Evolutionary conservation across 2,797 vertebrate species (phyloP).

Genomic region (Neoniphon sammara): DNA sequence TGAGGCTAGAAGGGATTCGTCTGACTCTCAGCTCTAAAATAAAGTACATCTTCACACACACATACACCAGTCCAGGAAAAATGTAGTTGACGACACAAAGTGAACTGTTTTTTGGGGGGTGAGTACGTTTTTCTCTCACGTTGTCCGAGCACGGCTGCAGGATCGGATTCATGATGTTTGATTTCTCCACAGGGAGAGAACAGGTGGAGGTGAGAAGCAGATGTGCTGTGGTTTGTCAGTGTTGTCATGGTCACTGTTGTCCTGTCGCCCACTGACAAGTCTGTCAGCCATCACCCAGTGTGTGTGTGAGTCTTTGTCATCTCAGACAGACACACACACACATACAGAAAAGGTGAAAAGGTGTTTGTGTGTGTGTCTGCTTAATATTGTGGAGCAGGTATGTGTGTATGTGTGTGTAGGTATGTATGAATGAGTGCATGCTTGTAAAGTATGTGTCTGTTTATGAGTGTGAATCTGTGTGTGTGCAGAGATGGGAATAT

Average conservation of each 20-base stretch:
- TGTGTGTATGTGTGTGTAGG: background rate
- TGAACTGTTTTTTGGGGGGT: background rate
- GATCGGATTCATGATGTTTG: too few species aligned
- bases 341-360: too few species aligned
- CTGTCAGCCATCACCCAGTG: background rate
- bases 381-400: too few species aligned
- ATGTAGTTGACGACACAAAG: background rate
- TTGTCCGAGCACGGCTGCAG: background rate
- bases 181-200: constrained; percentile 6
- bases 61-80: background rate
- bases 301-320: background rate
- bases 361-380: too few species aligned
- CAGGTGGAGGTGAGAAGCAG: constrained; percentile 6
- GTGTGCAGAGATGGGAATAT: too few species aligned
- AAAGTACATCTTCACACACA: constrained; percentile 22
- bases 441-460: too few species aligned
- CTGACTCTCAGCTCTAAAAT: constrained; percentile 32
- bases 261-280: constrained; percentile 6
- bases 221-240: background rate
- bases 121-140: background rate
- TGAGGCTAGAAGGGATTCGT: constrained; percentile 57
- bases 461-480: too few species aligned
- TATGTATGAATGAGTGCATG: background rate
- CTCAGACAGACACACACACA: too few species aligned
- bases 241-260: constrained; percentile 61